phyloP scores from a whole-genome alignment of 2,888 invertebrate genomes.

The Anagyrus pseudococci region DNA sequence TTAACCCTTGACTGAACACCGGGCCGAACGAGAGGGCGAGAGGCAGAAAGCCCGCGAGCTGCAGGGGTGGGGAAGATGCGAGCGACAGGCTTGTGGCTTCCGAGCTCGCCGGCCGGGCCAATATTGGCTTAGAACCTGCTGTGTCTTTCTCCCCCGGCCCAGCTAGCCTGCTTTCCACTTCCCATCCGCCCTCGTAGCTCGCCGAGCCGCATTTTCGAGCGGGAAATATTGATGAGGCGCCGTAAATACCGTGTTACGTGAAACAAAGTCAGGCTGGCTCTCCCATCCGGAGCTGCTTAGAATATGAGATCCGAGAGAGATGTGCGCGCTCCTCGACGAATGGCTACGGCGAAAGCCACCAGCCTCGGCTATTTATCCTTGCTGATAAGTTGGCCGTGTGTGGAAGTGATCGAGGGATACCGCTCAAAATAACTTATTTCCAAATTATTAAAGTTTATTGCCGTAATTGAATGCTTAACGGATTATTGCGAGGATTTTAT shows the following conservation, averaged over 20 bases:
- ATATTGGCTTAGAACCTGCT: too few species aligned
- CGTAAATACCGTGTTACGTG: slow-evolving; percentile 6
- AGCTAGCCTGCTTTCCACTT: too few species aligned
- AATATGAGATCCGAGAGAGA: not conserved
- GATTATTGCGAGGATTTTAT: too few species aligned
- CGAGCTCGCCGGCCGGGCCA: not conserved
- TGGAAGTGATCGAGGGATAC: too few species aligned
- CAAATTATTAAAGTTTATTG: too few species aligned
- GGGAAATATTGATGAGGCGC: slow-evolving; percentile 29
- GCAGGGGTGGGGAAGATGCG: not conserved
- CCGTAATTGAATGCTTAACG: too few species aligned
- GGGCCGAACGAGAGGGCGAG: not conserved
- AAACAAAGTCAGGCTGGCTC: slow-evolving; percentile 5
- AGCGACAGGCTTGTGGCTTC: not conserved
- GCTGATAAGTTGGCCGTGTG: not conserved
- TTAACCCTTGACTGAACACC: too few species aligned
- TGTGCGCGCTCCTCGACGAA: too few species aligned
- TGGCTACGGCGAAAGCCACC: not conserved
- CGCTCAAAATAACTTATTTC: too few species aligned
- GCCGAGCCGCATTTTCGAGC: slow-evolving; percentile 10
- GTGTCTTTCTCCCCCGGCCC: too few species aligned
- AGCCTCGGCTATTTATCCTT: not conserved
- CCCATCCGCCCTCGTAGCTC: too few species aligned
- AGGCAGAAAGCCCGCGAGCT: not conserved
- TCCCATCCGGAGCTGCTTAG: not conserved